Conservation (phyloP, 1,140 invertebrate genomes). For the Drosophila mauritiana region DNA sequence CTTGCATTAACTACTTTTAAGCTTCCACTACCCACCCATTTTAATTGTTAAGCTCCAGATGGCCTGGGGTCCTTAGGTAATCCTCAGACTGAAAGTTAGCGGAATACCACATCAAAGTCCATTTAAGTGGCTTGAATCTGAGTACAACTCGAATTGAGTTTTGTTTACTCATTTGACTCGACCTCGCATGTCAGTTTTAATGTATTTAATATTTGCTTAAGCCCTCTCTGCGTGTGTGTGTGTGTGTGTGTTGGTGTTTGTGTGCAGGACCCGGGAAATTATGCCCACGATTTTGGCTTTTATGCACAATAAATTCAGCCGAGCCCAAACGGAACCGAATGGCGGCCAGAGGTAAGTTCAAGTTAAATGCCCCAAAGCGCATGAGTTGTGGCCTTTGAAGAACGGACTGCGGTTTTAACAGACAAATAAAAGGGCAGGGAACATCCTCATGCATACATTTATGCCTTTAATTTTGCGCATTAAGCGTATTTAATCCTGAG, state of each 20-base stretch:
- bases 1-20: conserved; percentile 4
- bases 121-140: conserved; percentile 60
- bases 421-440: background rate
- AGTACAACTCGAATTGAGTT: conserved; percentile 40
- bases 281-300: conserved; percentile 71
- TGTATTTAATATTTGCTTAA: conserved; percentile 81
- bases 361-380: conserved; percentile 73
- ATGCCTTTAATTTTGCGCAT: conserved; percentile 81
- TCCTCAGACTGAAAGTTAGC: conserved; percentile 5
- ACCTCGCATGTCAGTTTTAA: conserved; percentile 70
- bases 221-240: conserved; percentile 7
- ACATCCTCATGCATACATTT: conserved; percentile 57
- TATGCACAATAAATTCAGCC: conserved; percentile 72
- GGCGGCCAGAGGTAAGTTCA: conserved; percentile 46
- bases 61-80: conserved; percentile 37
- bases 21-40: background rate
- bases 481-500: conserved; percentile 78
- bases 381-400: conserved; percentile 70
- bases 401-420: conserved; percentile 18
- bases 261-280: conserved; percentile 46
- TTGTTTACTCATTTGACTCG: conserved; percentile 64
- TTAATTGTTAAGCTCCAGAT: conserved; percentile 26
- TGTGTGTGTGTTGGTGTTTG: conserved; percentile 2
- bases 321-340: conserved; percentile 31
- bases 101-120: conserved; percentile 67